Evolutionary conservation across 1,140 invertebrate species (phyloP).

Genomic region (Neocloeon triangulifer): DNA sequence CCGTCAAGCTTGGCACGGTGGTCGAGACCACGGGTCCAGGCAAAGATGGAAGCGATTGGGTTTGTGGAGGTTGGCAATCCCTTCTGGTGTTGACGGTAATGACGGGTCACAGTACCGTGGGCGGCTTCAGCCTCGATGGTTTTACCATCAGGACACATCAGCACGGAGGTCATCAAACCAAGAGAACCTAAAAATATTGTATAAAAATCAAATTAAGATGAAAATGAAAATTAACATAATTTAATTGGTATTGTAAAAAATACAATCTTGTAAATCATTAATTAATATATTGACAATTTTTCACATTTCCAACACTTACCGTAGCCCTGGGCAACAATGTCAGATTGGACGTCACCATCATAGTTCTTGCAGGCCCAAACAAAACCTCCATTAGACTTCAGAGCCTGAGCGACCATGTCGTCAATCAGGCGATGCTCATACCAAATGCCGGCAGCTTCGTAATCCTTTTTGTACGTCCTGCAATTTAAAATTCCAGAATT

Average conservation of each 20-base stretch:
- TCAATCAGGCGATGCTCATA: conserved; percentile 86
- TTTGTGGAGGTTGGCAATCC: conserved; percentile 72
- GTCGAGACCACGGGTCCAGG: conserved; percentile 66
- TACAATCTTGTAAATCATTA: too few relatives aligned
- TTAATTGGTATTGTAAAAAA: conserved; percentile 1
- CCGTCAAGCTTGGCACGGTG: conserved; percentile 65
- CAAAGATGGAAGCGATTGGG: conserved; percentile 80
- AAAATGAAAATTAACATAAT: not conserved
- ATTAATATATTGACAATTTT: too few relatives aligned
- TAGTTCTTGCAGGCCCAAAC: conserved; percentile 87
- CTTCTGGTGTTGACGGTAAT: conserved; percentile 62
- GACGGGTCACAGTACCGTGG: conserved; percentile 76
- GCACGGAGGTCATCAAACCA: conserved; percentile 80
- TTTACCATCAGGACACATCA: conserved; percentile 77
- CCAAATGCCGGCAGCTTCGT: conserved; percentile 57
- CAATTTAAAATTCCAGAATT: conserved; percentile 7
- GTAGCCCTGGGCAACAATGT: conserved; percentile 69
- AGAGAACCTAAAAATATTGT: conserved; percentile 32
- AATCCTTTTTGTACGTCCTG: conserved; percentile 53
- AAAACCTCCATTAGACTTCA: conserved; percentile 72
- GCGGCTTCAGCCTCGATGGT: conserved; percentile 81
- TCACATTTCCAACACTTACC: conserved; percentile 13
- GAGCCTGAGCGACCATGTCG: conserved; percentile 76
- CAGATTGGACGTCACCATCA: conserved; percentile 78
- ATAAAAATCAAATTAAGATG: conserved; percentile 1